phyloP scores from a whole-genome alignment of 2,797 vertebrate genomes.

The Acanthiza pusilla region DNA sequence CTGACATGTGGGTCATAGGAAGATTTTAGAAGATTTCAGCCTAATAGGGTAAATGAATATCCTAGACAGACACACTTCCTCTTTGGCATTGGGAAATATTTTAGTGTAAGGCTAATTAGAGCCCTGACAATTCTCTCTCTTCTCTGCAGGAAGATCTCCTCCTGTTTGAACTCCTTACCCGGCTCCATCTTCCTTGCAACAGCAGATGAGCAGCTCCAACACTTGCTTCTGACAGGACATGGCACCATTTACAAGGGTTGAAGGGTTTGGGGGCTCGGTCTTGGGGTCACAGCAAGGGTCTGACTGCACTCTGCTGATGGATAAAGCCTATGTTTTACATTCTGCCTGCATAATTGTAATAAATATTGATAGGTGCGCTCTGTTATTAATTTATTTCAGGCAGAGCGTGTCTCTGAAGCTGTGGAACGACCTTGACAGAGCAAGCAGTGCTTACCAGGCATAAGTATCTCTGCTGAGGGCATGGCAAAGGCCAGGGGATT shows the following conservation, averaged over 20 bases:
- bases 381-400: slow-evolving; percentile 48
- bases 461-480: slow-evolving; percentile 28
- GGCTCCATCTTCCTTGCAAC: neutral
- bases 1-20: neutral
- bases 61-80: neutral
- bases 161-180: neutral
- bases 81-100: neutral
- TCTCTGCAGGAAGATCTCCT: neutral
- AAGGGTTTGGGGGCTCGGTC: neutral
- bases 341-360: slow-evolving; percentile 49
- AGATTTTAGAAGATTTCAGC: slow-evolving; percentile 1
- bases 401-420: slow-evolving; percentile 22
- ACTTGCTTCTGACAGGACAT: neutral
- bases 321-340: slow-evolving; percentile 25
- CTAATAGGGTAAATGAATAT: neutral
- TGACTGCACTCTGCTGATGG: neutral
- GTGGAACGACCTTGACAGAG: slow-evolving; percentile 11
- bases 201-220: neutral
- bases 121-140: neutral
- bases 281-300: neutral
- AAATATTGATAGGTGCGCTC: slow-evolving; percentile 59
- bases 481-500: slow-evolving; percentile 15
- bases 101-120: neutral
- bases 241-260: neutral
- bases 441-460: slow-evolving; percentile 56